phyloP scores from a whole-genome alignment of 2,797 vertebrate species.

The Myotis vivesi region DNA sequence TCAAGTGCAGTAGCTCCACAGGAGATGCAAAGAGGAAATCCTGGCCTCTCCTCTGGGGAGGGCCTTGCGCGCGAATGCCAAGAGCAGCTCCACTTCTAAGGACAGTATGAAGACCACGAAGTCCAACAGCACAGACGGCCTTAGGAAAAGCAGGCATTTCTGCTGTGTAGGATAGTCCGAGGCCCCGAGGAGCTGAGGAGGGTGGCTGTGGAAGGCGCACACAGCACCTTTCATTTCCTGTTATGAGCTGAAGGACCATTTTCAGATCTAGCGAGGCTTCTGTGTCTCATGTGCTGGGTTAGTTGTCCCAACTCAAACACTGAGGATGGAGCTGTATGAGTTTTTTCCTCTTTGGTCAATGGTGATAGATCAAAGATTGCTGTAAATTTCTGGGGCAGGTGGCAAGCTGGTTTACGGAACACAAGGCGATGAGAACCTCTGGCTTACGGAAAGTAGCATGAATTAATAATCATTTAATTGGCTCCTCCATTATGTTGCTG shows the following conservation, averaged over 20 bases:
- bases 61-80: not conserved
- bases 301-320: not conserved
- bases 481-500: conserved; percentile 90
- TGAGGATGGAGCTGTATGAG: not conserved
- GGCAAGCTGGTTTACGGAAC: conserved; percentile 96
- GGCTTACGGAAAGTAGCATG: conserved; percentile 98
- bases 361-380: conserved; percentile 77
- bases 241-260: not conserved
- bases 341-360: conserved; percentile 65
- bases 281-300: not conserved
- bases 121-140: not conserved
- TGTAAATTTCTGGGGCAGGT: conserved; percentile 86
- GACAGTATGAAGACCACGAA: not conserved
- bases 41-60: not conserved
- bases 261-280: not conserved
- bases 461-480: conserved; percentile 99
- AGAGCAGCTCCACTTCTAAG: not conserved
- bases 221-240: not conserved
- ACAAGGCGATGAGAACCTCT: conserved; percentile 91
- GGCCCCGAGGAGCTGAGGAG: not conserved
- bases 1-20: not conserved
- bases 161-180: not conserved
- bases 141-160: not conserved
- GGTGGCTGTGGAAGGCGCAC: not conserved
- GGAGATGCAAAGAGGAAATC: not conserved